A percentile compares a stretch with the other conserved stretches of the same genome.
These are phyloP conservation scores for human DNA, from an alignment of 2,113 vertebrate species.

Conservation along the genomic window GRCh38 chr13:106197501-106198000, in stretches of 20 bases:
- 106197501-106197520: slow-evolving; percentile 75
- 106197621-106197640: slow-evolving; percentile 96
- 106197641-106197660: slow-evolving; percentile 93
- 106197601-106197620: slow-evolving; percentile 86
- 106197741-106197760: slow-evolving; percentile 85
- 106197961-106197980: background rate
- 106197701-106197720: slow-evolving; percentile 89
- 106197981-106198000: background rate
- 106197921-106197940: slow-evolving; percentile 55
- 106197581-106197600: slow-evolving; percentile 90
- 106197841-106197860: slow-evolving; percentile 77
- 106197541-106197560: slow-evolving; percentile 83
- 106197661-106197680: slow-evolving; percentile 94
- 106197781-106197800: slow-evolving; percentile 81
- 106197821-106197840: slow-evolving; percentile 76
- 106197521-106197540: slow-evolving; percentile 80
- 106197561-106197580: slow-evolving; percentile 85
- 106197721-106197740: slow-evolving; percentile 87
- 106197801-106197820: slow-evolving; percentile 80
- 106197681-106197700: slow-evolving; percentile 92
- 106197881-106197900: slow-evolving; percentile 73
- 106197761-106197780: slow-evolving; percentile 83
- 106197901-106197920: slow-evolving; percentile 45
- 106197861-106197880: slow-evolving; percentile 77
- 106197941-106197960: slow-evolving; percentile 35